Evolutionary conservation across 2,888 invertebrate genomes (phyloP).

Genomic region (Cephus pulcher): DNA sequence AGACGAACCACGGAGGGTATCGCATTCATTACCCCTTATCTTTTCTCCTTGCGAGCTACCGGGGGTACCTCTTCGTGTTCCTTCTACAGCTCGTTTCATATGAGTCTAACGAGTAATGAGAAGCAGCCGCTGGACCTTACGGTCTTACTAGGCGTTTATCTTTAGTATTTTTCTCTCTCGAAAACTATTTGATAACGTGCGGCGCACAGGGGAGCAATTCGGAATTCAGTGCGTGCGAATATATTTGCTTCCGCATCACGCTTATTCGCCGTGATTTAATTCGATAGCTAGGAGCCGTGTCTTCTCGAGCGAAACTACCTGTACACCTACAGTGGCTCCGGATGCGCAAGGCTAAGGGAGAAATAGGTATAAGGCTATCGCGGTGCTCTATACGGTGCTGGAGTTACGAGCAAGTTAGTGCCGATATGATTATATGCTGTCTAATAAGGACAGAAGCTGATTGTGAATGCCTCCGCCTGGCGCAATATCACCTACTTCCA

Average conservation of each 20-base stretch:
- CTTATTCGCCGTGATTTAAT: background rate
- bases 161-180: background rate
- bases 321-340: slow-evolving; percentile 14
- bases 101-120: slow-evolving; percentile 6
- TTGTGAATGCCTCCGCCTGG: slow-evolving; percentile 21
- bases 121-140: background rate
- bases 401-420: slow-evolving; percentile 27
- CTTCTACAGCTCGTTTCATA: slow-evolving; percentile 33
- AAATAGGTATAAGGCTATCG: slow-evolving; percentile 31
- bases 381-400: slow-evolving; percentile 15
- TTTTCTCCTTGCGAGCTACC: slow-evolving; percentile 46
- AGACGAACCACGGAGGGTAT: slow-evolving; percentile 37
- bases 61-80: slow-evolving; percentile 36
- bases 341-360: slow-evolving; percentile 22
- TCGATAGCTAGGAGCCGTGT: background rate
- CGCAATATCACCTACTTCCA: slow-evolving; percentile 25
- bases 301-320: slow-evolving; percentile 9
- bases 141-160: background rate
- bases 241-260: background rate
- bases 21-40: slow-evolving; percentile 58
- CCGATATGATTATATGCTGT: slow-evolving; percentile 32
- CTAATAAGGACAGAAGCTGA: slow-evolving; percentile 34
- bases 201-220: background rate
- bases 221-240: background rate
- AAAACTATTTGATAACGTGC: background rate